Evolutionary conservation across 2,888 invertebrate species (phyloP).

Genomic region (Tetragonisca angustula): DNA sequence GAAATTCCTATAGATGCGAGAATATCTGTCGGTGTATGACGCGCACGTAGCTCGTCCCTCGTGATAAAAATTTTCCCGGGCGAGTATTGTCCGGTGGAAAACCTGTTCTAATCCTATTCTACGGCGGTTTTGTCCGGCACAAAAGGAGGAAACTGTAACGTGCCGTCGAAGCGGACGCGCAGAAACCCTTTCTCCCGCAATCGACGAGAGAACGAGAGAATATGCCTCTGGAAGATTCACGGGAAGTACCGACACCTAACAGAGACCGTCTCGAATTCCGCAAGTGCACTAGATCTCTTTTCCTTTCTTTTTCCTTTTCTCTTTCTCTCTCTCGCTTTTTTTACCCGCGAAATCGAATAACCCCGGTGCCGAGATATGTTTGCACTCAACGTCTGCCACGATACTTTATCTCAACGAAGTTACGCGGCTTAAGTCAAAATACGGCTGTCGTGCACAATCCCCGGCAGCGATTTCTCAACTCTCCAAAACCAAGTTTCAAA

Average conservation of each 20-base stretch:
- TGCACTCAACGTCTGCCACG: constrained; percentile 9
- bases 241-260: constrained; percentile 59
- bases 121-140: constrained; percentile 31
- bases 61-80: constrained; percentile 27
- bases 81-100: constrained; percentile 36
- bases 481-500: constrained; percentile 15
- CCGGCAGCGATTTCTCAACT: constrained; percentile 36
- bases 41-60: constrained; percentile 23
- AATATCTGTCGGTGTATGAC: constrained; percentile 11
- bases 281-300: constrained; percentile 20
- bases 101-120: constrained; percentile 53
- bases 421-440: constrained; percentile 33
- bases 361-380: constrained; percentile 5
- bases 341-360: constrained; percentile 48
- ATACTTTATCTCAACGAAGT: constrained; percentile 23
- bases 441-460: constrained; percentile 21
- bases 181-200: neutral
- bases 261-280: constrained; percentile 37
- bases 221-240: constrained; percentile 36
- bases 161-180: constrained; percentile 37
- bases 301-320: no score
- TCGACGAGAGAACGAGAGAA: neutral
- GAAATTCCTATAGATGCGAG: neutral
- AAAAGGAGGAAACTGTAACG: constrained; percentile 56
- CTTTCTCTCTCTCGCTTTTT: no score